A percentile compares a stretch with the other conserved stretches of the same genome.
Conservation (phyloP, 2,797 vertebrate species). For the Propithecus perrieri region DNA sequence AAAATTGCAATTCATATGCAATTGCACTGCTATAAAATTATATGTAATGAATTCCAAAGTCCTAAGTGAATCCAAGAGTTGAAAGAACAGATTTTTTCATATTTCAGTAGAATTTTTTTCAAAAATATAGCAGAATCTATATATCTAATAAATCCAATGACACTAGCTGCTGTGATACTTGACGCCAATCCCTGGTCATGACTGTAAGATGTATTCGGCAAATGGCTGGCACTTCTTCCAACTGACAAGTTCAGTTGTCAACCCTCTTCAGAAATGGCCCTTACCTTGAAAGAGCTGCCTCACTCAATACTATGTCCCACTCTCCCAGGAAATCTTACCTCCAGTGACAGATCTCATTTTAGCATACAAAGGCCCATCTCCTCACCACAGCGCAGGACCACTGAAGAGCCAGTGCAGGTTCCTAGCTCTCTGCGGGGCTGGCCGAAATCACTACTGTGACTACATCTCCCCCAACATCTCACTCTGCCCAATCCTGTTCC, state of each 20-base stretch:
- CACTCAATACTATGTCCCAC: too few relatives aligned
- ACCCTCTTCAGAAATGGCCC: neutral
- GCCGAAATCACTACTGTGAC: too few relatives aligned
- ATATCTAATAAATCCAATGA: neutral
- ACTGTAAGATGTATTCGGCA: neutral
- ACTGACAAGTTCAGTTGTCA: neutral
- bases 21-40: neutral
- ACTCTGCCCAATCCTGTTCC: neutral
- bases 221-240: neutral
- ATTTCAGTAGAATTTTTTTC: neutral
- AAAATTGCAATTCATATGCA: neutral
- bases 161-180: neutral
- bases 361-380: neutral
- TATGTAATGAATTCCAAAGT: neutral
- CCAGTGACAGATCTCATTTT: neutral
- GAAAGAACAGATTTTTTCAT: neutral
- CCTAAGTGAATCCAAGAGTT: neutral
- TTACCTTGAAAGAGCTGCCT: neutral
- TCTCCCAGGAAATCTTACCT: neutral
- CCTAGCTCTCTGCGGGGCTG: neutral
- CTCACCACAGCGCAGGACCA: neutral
- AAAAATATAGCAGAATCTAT: neutral
- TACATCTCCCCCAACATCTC: neutral
- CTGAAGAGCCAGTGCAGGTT: neutral
- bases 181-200: neutral